These are phyloP conservation scores for Pectinophora gossypiella DNA, from an alignment of 1,140 invertebrate species.

Conservation along the genomic window DNA sequence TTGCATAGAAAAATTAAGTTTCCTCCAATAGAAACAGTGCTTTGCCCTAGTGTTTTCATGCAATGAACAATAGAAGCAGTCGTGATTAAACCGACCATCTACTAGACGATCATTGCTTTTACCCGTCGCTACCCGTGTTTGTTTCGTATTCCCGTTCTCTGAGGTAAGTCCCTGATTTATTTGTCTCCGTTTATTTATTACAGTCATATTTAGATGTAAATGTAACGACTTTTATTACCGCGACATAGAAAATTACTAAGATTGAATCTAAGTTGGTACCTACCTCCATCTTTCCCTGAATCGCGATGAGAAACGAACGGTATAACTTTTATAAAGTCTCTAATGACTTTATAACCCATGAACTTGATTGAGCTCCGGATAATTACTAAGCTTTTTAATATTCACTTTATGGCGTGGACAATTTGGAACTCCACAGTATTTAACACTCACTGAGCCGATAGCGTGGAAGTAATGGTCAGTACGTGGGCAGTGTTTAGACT, in stretches of 20 bases:
- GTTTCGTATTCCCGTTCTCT: background rate
- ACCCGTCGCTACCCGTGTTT: background rate
- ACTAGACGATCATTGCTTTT: background rate
- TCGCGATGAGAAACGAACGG: too few relatives aligned
- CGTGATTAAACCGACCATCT: background rate
- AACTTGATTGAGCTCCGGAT: too few relatives aligned
- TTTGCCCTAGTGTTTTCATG: background rate
- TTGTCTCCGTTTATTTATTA: background rate
- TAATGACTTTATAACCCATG: too few relatives aligned
- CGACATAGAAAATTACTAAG: background rate
- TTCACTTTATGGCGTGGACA: too few relatives aligned
- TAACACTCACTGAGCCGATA: background rate
- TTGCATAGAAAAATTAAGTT: background rate
- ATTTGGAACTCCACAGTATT: too few relatives aligned
- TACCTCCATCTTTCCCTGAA: too few relatives aligned
- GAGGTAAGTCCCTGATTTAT: background rate
- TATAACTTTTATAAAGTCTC: too few relatives aligned
- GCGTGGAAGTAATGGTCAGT: background rate
- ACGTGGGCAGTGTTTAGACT: background rate
- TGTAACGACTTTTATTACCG: background rate
- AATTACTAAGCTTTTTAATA: too few relatives aligned
- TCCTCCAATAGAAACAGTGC: background rate
- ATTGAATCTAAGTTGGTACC: too few relatives aligned
- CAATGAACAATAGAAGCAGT: background rate
- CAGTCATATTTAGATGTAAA: background rate